These are phyloP conservation scores for Wiebesia pumilae DNA, from an alignment of 1,140 invertebrate genomes.

Conservation along the genomic window DNA sequence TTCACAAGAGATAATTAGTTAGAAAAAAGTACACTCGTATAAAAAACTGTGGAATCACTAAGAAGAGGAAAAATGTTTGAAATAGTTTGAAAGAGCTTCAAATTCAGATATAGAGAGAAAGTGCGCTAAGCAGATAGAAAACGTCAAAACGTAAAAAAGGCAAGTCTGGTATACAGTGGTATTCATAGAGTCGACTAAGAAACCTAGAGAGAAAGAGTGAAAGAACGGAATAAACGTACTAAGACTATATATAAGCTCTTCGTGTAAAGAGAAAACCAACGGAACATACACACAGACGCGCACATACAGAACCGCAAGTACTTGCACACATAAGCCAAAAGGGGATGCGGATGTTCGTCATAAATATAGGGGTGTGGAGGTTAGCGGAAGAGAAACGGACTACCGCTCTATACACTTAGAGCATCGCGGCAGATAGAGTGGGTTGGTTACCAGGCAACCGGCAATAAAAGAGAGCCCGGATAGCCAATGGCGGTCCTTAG, in stretches of 20 bases:
- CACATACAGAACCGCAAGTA: background rate
- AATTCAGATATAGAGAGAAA: background rate
- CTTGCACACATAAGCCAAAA: background rate
- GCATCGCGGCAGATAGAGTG: slow-evolving; percentile 57
- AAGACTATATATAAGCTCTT: slow-evolving; percentile 5
- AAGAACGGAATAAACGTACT: background rate
- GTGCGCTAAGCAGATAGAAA: slow-evolving; percentile 18
- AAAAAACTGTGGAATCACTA: background rate
- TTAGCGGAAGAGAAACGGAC: slow-evolving; percentile 45
- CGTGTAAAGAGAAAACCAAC: background rate
- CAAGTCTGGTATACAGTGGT: background rate
- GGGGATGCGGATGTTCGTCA: slow-evolving; percentile 57
- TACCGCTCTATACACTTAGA: background rate
- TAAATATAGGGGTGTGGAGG: slow-evolving; percentile 58
- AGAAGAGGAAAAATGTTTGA: background rate
- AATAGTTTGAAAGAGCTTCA: background rate
- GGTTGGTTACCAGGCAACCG: slow-evolving; percentile 73
- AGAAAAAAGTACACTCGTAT: background rate
- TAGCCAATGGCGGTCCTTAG: slow-evolving; percentile 74
- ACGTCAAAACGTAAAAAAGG: slow-evolving; percentile 25
- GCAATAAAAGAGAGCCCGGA: slow-evolving; percentile 70
- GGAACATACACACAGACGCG: background rate
- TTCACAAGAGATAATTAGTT: background rate
- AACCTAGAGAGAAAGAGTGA: background rate
- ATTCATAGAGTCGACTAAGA: background rate